Conservation (phyloP, 2,797 vertebrate species). For the Muscicapa comitata region DNA sequence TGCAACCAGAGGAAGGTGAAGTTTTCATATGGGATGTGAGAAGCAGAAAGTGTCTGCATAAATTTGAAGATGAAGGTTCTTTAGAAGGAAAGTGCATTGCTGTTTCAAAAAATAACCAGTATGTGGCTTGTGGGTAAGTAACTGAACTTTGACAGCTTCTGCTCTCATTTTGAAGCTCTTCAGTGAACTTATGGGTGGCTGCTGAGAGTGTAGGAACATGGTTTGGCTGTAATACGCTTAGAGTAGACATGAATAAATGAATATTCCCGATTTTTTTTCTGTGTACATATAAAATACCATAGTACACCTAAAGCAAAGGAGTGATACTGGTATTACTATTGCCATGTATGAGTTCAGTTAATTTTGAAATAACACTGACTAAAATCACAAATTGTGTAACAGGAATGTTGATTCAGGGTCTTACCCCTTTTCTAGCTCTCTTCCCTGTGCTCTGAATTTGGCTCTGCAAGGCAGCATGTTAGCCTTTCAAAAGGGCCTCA, state of each 20-base stretch:
- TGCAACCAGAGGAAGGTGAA: constrained; percentile 71
- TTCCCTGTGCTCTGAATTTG: neutral
- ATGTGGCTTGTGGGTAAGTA: constrained; percentile 82
- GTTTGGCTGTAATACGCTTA: neutral
- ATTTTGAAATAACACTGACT: neutral
- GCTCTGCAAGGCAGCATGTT: neutral
- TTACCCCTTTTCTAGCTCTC: neutral
- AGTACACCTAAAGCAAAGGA: neutral
- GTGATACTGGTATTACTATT: neutral
- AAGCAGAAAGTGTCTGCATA: constrained; percentile 76
- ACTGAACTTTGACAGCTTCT: neutral
- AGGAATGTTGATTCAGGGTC: neutral
- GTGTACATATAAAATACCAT: neutral
- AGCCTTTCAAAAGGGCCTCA: neutral
- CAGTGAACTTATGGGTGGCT: neutral
- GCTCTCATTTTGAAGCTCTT: neutral
- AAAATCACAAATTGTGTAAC: neutral
- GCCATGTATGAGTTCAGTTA: neutral
- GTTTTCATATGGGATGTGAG: constrained; percentile 83
- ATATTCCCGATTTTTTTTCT: neutral
- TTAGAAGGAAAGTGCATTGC: constrained; percentile 75
- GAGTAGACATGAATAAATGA: neutral
- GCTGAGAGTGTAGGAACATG: neutral
- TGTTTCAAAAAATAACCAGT: constrained; percentile 76
- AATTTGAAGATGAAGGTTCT: constrained; percentile 79